Percentiles rank a stretch among this genome's conserved stretches.
Evolutionary conservation across 2,113 vertebrate genomes (phyloP).

Genomic region (Rhinoderma darwinii): DNA sequence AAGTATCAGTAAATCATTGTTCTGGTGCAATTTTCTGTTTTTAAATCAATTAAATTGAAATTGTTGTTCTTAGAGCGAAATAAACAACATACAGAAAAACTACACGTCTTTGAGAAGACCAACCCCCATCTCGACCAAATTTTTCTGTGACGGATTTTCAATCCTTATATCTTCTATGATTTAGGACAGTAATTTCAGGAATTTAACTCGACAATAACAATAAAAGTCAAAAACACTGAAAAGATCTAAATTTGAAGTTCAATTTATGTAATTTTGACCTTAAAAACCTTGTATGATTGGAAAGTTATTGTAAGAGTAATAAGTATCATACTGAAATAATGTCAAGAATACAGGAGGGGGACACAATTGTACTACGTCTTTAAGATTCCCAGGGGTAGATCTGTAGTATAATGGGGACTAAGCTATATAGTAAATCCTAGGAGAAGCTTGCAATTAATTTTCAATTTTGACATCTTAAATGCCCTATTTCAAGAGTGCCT

Average conservation of each 20-base stretch:
- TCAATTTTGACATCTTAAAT: slow-evolving; percentile 11
- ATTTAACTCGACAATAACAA: too few relatives aligned
- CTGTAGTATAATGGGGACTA: not conserved
- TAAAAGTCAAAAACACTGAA: not conserved
- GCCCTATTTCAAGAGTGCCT: not conserved
- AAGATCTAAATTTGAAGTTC: not conserved
- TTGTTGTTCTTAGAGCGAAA: too few relatives aligned
- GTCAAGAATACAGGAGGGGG: not conserved
- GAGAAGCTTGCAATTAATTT: slow-evolving; percentile 4
- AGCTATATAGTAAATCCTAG: not conserved
- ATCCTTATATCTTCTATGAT: too few relatives aligned
- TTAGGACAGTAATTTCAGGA: too few relatives aligned
- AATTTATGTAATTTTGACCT: not conserved
- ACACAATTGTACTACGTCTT: not conserved
- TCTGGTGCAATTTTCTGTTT: too few relatives aligned
- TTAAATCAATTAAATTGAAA: too few relatives aligned
- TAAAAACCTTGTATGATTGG: not conserved
- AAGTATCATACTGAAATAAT: not conserved
- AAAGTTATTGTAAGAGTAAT: not conserved
- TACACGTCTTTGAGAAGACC: too few relatives aligned
- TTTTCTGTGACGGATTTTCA: too few relatives aligned
- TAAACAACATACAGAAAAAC: too few relatives aligned
- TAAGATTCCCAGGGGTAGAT: not conserved
- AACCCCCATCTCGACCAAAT: too few relatives aligned
- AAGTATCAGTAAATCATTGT: too few relatives aligned